phyloP scores from a whole-genome alignment of 2,797 vertebrate species.

The Lacerta bilineata region DNA sequence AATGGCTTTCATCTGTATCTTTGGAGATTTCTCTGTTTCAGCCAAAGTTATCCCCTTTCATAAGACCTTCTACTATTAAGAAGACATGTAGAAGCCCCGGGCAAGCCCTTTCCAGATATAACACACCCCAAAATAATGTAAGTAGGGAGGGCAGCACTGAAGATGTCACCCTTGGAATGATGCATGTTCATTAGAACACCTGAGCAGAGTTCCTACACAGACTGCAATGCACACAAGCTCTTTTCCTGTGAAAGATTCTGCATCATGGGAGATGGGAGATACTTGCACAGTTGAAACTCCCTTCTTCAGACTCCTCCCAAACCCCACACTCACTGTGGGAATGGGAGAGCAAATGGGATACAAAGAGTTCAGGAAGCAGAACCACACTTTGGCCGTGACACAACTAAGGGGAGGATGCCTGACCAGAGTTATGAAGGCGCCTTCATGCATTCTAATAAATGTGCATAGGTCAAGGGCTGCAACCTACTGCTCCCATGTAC shows the following conservation, averaged over 20 bases:
- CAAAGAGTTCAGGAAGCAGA: too few species aligned
- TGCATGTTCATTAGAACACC: neutral
- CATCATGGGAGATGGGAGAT: too few species aligned
- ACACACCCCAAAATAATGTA: too few species aligned
- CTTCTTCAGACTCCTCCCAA: too few species aligned
- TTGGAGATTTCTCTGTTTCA: neutral
- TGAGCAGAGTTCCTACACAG: neutral
- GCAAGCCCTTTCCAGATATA: too few species aligned
- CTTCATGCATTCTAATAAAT: neutral
- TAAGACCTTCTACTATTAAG: neutral
- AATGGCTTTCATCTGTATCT: neutral
- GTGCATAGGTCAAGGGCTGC: neutral
- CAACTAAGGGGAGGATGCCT: too few species aligned
- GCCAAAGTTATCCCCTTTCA: neutral
- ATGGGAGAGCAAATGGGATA: too few species aligned
- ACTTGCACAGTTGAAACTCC: too few species aligned
- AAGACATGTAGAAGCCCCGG: neutral
- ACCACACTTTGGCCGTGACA: too few species aligned
- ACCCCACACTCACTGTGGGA: too few species aligned
- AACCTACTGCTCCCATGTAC: neutral
- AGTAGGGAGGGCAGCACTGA: neutral
- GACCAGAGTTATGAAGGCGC: too few species aligned
- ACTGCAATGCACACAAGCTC: too few species aligned
- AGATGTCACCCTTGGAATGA: neutral
- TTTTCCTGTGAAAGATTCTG: neutral